These are phyloP conservation scores for Dendroctonus ponderosae DNA, from an alignment of 1,140 invertebrate genomes.

Conservation along the genomic window DNA sequence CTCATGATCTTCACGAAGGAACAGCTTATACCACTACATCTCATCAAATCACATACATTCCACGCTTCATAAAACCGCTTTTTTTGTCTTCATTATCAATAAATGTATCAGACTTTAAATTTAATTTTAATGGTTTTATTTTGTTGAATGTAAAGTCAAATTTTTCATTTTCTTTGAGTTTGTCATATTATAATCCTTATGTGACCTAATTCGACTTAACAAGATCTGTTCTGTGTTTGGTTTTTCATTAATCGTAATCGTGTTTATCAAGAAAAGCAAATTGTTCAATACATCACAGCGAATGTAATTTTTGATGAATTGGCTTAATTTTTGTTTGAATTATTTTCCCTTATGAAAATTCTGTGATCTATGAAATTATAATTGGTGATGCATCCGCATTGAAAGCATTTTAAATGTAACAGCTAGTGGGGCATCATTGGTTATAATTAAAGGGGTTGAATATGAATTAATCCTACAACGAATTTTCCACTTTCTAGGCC, in stretches of 20 bases:
- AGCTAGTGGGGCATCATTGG: too few relatives aligned
- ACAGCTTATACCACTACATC: slow-evolving; percentile 25
- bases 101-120: neutral
- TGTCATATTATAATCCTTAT: neutral
- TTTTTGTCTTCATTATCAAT: slow-evolving; percentile 19
- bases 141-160: slow-evolving; percentile 2
- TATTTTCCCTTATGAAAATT: neutral
- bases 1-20: neutral
- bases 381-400: too few relatives aligned
- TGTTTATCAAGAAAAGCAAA: too few relatives aligned
- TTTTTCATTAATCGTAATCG: too few relatives aligned
- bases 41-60: slow-evolving; percentile 28
- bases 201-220: too few relatives aligned
- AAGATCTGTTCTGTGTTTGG: too few relatives aligned
- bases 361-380: too few relatives aligned
- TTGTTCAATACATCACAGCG: neutral
- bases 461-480: too few relatives aligned
- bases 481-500: slow-evolving; percentile 57
- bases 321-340: slow-evolving; percentile 1
- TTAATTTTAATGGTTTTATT: neutral
- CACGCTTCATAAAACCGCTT: slow-evolving; percentile 24
- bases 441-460: too few relatives aligned
- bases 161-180: neutral
- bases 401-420: too few relatives aligned
- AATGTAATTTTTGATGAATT: neutral